Conservation (phyloP, 2,797 vertebrate genomes). For the Cuculus canorus region DNA sequence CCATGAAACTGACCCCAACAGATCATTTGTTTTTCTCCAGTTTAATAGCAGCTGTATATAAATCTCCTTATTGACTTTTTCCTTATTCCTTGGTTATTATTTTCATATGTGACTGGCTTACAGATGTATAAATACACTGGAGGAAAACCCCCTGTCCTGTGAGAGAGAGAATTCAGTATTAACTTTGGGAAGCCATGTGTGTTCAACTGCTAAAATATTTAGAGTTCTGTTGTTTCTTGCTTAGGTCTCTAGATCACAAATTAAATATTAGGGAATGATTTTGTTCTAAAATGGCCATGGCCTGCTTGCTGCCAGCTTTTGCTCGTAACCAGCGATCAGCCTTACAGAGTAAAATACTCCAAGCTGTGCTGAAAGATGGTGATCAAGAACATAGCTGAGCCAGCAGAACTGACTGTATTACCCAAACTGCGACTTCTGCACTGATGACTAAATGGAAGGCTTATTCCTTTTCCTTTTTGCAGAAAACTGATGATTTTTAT, state of each 20-base stretch:
- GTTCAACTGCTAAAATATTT: conserved; percentile 18
- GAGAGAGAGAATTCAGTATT: neutral
- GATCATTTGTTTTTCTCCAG: conserved; percentile 51
- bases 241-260: neutral
- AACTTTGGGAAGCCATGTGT: neutral
- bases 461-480: neutral
- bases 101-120: conserved; percentile 57
- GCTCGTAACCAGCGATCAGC: neutral
- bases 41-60: conserved; percentile 67
- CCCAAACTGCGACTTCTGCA: neutral
- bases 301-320: neutral
- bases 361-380: neutral
- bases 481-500: neutral
- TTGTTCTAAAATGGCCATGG: neutral
- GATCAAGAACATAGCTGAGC: neutral
- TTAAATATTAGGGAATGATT: conserved; percentile 10
- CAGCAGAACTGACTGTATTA: neutral
- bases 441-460: neutral
- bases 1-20: conserved; percentile 37
- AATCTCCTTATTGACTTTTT: conserved; percentile 61
- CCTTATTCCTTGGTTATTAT: conserved; percentile 52
- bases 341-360: neutral
- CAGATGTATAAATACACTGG: neutral
- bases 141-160: conserved; percentile 1
- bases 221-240: neutral